Percentiles rank a stretch among this genome's conserved stretches.
phyloP scores from a whole-genome alignment of 2,888 invertebrate species.

The Endomychus coccineus region DNA sequence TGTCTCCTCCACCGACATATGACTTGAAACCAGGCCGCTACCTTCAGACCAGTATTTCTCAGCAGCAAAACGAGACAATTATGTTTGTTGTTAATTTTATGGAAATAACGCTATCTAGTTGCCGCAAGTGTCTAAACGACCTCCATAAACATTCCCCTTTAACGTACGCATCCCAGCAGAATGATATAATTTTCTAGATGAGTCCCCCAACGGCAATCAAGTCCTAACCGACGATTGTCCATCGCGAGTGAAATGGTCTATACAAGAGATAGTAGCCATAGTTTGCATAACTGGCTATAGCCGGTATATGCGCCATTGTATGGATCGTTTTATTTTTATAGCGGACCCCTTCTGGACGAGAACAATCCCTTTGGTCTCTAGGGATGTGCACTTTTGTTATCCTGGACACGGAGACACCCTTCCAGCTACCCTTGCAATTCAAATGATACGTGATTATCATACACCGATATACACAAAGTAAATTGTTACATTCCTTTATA shows the following conservation, averaged over 20 bases:
- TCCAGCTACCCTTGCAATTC: slow-evolving; percentile 30
- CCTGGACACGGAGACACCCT: slow-evolving; percentile 22
- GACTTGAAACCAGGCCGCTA: too few relatives aligned
- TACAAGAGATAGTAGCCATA: slow-evolving; percentile 39
- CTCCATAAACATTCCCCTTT: slow-evolving; percentile 38
- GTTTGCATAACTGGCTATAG: slow-evolving; percentile 42
- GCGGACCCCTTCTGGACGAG: slow-evolving; percentile 35
- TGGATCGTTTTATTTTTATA: slow-evolving; percentile 40
- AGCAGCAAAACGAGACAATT: slow-evolving; percentile 17
- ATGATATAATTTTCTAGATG: slow-evolving; percentile 39
- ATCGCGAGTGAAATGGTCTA: slow-evolving; percentile 38
- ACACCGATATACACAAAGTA: slow-evolving; percentile 19
- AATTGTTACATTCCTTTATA: slow-evolving; percentile 8
- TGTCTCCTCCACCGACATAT: too few relatives aligned
- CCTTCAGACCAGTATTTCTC: too few relatives aligned
- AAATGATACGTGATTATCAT: slow-evolving; percentile 42
- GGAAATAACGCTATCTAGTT: slow-evolving; percentile 39
- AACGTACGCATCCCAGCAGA: slow-evolving; percentile 32
- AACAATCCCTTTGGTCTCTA: slow-evolving; percentile 25
- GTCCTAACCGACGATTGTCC: slow-evolving; percentile 41
- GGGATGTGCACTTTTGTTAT: slow-evolving; percentile 19
- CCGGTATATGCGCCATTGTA: slow-evolving; percentile 36
- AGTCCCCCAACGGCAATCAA: slow-evolving; percentile 37
- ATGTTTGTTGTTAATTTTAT: slow-evolving; percentile 41
- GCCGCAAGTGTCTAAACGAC: slow-evolving; percentile 40